Evolutionary conservation across 2,113 vertebrate genomes (phyloP).

Genomic region (Odontesthes bonariensis): DNA sequence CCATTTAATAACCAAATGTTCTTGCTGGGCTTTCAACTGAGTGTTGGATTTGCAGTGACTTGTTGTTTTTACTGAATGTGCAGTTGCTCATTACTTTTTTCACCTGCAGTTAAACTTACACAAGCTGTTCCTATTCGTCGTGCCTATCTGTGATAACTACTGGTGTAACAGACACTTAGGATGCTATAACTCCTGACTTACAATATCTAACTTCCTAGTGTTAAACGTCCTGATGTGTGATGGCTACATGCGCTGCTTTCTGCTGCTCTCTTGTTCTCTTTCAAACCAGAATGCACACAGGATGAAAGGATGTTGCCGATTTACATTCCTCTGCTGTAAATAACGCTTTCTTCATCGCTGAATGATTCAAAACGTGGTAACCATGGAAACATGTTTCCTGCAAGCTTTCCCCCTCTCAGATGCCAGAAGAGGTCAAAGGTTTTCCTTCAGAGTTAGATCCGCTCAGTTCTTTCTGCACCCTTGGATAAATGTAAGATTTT

Average conservation of each 20-base stretch:
- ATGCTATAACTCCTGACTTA: conserved; percentile 26
- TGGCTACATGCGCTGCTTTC: conserved; percentile 29
- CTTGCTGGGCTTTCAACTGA: conserved; percentile 51
- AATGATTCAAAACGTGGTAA: conserved; percentile 26
- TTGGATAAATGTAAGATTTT: not conserved
- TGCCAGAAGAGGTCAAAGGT: not conserved
- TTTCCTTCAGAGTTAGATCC: not conserved
- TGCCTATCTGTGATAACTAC: conserved; percentile 51
- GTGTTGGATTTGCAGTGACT: conserved; percentile 19
- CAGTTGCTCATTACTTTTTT: conserved; percentile 23
- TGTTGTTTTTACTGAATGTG: conserved; percentile 36
- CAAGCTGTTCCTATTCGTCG: conserved; percentile 19
- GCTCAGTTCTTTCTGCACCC: not conserved
- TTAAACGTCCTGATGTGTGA: conserved; percentile 21
- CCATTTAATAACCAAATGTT: conserved; percentile 13
- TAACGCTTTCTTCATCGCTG: conserved; percentile 49
- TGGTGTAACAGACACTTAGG: conserved; percentile 40
- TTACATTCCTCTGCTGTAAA: conserved; percentile 63
- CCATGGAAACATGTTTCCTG: conserved; percentile 16
- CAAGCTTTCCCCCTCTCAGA: not conserved
- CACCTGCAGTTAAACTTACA: conserved; percentile 31
- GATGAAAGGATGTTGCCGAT: conserved; percentile 31
- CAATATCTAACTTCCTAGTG: conserved; percentile 43
- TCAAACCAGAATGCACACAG: conserved; percentile 19
- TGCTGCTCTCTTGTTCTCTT: conserved; percentile 18